A percentile compares a stretch with the other conserved stretches of the same genome.
phyloP scores from a whole-genome alignment of 2,797 vertebrate genomes.

The Paratrypauchen microcephalus region DNA sequence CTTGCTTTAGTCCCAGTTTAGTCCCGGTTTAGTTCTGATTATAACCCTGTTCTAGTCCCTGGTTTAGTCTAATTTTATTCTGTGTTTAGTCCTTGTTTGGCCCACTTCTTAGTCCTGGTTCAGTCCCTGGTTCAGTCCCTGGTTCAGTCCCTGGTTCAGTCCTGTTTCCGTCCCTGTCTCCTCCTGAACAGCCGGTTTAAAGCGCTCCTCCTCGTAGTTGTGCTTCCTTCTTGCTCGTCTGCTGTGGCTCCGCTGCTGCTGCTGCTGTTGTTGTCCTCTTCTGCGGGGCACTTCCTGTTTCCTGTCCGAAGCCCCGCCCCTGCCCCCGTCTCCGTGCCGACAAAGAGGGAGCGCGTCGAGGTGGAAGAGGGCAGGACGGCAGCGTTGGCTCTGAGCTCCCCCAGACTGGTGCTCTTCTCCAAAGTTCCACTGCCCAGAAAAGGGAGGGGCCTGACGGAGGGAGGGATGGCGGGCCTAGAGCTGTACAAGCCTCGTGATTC shows the following conservation, averaged over 20 bases:
- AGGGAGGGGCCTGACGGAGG: conserved; percentile 64
- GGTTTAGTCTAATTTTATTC: no score
- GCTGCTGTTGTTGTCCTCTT: conserved; percentile 5
- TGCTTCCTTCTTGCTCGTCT: neutral
- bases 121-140: no score
- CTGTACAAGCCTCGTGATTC: conserved; percentile 66
- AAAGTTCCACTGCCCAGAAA: conserved; percentile 63
- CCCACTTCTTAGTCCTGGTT: no score
- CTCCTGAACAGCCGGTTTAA: conserved; percentile 1
- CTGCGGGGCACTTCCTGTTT: neutral
- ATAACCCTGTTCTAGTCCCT: no score
- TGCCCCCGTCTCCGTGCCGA: conserved; percentile 68
- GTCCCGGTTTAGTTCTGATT: no score
- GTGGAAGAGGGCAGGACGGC: conserved; percentile 66
- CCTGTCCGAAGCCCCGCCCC: conserved; percentile 66
- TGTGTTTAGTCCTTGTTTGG: no score
- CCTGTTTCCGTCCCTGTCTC: neutral
- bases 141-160: neutral
- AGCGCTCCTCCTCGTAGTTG: neutral
- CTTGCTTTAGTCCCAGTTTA: no score
- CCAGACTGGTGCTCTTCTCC: conserved; percentile 88
- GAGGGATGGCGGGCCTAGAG: conserved; percentile 64
- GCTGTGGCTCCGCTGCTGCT: neutral
- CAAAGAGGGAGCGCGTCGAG: conserved; percentile 85
- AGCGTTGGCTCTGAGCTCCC: conserved; percentile 79